A percentile compares a stretch with the other conserved stretches of the same genome.
Conservation (phyloP, 2,888 invertebrate species). For the Antheraea assamensis region DNA sequence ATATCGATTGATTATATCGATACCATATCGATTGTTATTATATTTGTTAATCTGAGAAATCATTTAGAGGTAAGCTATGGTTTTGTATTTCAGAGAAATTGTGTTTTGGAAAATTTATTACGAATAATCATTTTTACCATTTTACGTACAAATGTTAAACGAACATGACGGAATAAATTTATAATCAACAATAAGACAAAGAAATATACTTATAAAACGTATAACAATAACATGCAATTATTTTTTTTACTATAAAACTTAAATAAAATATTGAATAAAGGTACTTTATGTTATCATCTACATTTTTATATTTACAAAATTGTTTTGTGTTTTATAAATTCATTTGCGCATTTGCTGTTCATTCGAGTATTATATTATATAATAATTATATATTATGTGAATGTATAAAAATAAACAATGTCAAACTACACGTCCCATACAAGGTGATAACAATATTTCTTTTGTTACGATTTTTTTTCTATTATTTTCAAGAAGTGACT, state of each 20-base stretch:
- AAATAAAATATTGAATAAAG: conserved; percentile 18
- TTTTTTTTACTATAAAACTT: not conserved
- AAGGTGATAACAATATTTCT: not conserved
- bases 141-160: not conserved
- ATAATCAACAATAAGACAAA: not conserved
- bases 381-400: conserved; percentile 8
- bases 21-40: not conserved
- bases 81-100: not conserved
- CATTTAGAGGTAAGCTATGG: not conserved
- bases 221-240: conserved; percentile 22
- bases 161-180: not conserved
- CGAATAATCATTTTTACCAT: not conserved
- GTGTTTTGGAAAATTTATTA: not conserved
- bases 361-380: conserved; percentile 19
- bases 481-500: not conserved
- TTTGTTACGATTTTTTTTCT: not conserved
- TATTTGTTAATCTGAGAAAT: not conserved
- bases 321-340: conserved; percentile 12
- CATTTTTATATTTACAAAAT: conserved; percentile 18
- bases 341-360: conserved; percentile 16
- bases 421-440: not conserved
- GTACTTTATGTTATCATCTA: conserved; percentile 13
- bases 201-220: conserved; percentile 18
- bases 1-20: not conserved
- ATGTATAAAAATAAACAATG: not conserved